Percentiles rank a stretch among this genome's conserved stretches.
Evolutionary conservation across 2,113 vertebrate species (phyloP).

Genomic region (Equus przewalskii): DNA sequence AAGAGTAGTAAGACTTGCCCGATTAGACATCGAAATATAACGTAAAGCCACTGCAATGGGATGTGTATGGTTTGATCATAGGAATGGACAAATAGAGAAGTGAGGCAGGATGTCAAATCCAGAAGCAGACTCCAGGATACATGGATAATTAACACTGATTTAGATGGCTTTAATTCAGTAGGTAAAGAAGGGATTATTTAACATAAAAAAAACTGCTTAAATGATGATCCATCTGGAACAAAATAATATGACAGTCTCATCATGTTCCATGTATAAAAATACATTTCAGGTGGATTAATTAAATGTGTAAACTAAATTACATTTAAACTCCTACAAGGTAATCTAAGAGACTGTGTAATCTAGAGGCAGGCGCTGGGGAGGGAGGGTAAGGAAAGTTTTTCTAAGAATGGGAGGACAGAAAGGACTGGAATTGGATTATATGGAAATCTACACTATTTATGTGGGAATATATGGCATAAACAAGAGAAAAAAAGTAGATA

Average conservation of each 20-base stretch:
- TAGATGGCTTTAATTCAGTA: background rate
- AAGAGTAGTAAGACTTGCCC: background rate
- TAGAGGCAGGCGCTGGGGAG: background rate
- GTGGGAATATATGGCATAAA: background rate
- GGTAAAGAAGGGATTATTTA: background rate
- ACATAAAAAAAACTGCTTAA: background rate
- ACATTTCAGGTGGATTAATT: background rate
- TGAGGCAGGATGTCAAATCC: background rate
- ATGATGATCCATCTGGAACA: background rate
- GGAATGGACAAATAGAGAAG: background rate
- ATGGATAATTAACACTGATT: background rate
- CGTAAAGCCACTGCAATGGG: background rate
- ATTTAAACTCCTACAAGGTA: background rate
- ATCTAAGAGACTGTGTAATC: background rate
- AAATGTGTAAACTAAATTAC: background rate
- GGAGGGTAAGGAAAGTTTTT: background rate
- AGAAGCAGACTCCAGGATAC: background rate
- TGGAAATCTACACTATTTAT: background rate
- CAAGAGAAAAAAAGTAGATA: background rate
- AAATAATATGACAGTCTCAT: background rate
- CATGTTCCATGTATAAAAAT: background rate
- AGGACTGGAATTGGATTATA: background rate
- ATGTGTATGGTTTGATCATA: background rate
- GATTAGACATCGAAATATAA: background rate
- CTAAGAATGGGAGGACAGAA: background rate